These are phyloP conservation scores for Rhynchomys soricoides DNA, from an alignment of 2,113 vertebrate genomes.

Conservation along the genomic window DNA sequence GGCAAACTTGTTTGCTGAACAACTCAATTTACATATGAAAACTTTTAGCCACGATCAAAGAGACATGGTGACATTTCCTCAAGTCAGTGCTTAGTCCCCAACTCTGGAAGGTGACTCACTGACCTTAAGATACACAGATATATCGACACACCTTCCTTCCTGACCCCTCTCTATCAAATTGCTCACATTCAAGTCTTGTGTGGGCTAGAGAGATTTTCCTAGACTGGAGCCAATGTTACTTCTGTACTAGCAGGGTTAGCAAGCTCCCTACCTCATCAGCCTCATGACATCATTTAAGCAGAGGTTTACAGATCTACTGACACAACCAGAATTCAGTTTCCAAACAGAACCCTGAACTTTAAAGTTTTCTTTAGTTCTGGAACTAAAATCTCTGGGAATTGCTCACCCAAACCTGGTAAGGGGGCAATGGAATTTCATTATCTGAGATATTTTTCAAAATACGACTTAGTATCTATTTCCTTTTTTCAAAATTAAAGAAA, in stretches of 20 bases:
- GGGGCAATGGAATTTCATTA: slow-evolving; percentile 13
- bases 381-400: background rate
- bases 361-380: background rate
- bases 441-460: background rate
- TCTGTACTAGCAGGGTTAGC: background rate
- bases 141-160: background rate
- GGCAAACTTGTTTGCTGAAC: background rate
- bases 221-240: background rate
- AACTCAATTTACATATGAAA: background rate
- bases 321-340: slow-evolving; percentile 9
- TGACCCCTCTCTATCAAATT: background rate
- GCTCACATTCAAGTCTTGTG: background rate
- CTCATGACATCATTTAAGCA: background rate
- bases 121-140: background rate
- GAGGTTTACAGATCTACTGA: background rate
- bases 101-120: background rate
- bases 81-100: background rate
- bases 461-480: slow-evolving; percentile 32
- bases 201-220: background rate
- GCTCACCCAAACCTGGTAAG: background rate
- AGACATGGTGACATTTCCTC: background rate
- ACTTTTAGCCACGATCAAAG: background rate
- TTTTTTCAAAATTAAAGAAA: slow-evolving; percentile 44
- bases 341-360: background rate
- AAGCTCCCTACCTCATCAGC: background rate